Conservation (phyloP, 2,113 vertebrate species). For the Phalacrocorax carbo region DNA sequence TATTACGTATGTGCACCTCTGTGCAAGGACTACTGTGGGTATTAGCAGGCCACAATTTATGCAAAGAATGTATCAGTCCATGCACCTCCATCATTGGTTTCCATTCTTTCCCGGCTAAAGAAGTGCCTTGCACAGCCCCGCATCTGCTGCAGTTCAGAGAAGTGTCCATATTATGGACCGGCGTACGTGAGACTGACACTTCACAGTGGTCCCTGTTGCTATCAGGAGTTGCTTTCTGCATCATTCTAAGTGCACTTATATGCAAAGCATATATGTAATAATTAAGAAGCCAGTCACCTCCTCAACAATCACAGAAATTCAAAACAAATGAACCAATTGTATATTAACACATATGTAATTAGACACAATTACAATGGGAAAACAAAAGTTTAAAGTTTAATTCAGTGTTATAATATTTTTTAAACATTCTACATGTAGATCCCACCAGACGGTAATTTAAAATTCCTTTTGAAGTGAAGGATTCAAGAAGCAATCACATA, state of each 20-base stretch:
- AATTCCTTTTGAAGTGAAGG: constrained; percentile 1
- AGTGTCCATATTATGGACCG: too few species aligned
- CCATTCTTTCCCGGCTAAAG: not conserved
- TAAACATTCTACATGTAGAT: not conserved
- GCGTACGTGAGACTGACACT: not conserved
- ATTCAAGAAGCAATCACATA: not conserved
- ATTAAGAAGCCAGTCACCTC: not conserved
- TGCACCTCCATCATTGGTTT: accelerated
- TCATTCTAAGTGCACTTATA: not conserved
- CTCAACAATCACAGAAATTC: not conserved
- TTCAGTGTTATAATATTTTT: not conserved
- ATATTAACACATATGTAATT: not conserved
- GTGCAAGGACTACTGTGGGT: not conserved
- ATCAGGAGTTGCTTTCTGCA: not conserved
- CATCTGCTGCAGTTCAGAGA: not conserved
- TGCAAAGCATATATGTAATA: not conserved
- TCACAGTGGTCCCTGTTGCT: not conserved
- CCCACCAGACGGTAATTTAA: not conserved
- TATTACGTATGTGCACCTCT: not conserved
- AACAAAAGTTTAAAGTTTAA: not conserved
- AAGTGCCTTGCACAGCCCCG: not conserved
- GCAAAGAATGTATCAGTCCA: not conserved
- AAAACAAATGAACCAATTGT: not conserved
- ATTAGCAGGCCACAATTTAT: not conserved
- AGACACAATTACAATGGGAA: not conserved